phyloP scores from a whole-genome alignment of 1,140 invertebrate species.

The Manduca sexta region DNA sequence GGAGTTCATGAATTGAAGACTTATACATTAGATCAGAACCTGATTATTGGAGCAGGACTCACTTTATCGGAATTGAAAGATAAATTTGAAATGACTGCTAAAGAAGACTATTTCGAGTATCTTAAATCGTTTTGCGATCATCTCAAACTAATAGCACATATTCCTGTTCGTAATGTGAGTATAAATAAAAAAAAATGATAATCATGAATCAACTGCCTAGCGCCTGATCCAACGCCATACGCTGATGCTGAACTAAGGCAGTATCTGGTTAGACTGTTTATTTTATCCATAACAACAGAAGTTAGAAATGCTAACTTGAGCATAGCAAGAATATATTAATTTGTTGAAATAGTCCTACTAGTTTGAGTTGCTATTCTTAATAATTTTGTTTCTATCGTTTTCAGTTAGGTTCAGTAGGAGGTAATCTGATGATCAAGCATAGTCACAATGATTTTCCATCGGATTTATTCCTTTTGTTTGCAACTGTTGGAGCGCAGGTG shows the following conservation, averaged over 20 bases:
- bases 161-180: constrained; percentile 79
- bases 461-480: constrained; percentile 82
- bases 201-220: no score
- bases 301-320: no score
- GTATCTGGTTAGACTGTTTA: no score
- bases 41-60: constrained; percentile 77
- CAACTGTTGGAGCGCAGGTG: constrained; percentile 76
- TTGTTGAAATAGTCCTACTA: no score
- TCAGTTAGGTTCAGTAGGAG: constrained; percentile 81
- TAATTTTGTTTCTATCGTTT: constrained; percentile 63
- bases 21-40: constrained; percentile 59
- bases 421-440: constrained; percentile 87
- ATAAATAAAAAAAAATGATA: no score
- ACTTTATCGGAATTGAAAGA: constrained; percentile 77
- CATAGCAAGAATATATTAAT: no score
- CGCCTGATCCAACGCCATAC: no score
- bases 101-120: constrained; percentile 58
- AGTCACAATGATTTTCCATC: constrained; percentile 82
- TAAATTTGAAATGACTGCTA: constrained; percentile 72
- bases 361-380: constrained; percentile 72
- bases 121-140: constrained; percentile 60
- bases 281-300: no score
- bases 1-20: constrained; percentile 77
- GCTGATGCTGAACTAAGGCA: no score
- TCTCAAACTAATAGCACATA: constrained; percentile 79